Evolutionary conservation across 2,113 vertebrate species (phyloP), one percentile per base, ranked within the genome.

Genomic region (Vulpes lagopus): DNA sequence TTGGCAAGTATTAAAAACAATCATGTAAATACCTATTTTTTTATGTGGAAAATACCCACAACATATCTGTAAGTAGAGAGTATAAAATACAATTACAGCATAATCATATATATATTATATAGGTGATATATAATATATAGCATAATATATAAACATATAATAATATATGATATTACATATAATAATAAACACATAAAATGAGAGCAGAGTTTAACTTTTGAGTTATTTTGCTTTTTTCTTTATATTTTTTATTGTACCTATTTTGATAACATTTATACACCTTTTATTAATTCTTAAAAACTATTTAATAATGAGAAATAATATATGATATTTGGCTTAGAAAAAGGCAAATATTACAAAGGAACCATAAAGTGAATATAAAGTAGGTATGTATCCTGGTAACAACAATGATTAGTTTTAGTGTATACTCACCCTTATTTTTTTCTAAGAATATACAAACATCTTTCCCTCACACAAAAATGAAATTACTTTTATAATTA

Each of bases 391-490:
- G 62, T 19, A 20, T 62, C 5, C 38, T 74, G 20, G 59, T 78
- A 88, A 69, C 22, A 89, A 12, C 20, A 43, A 81, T 71, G 19
- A 69, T 69, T 78, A 62, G 53, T 78, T 43, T 89, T 92, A 51
- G 25, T 82, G 32, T 59, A 14, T 53, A 71, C 53, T 71, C 92
- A 62, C 27, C 79, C 38, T 32, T 14, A 89, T 57, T 83, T 83
- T 82, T 82, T 64, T 15, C 96, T 71, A 84, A 88, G 38, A 83
- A n/a, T 57, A 71, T 62, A 55, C 69, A 82, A 59, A 95, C 49
- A 96, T 78, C 19, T 27, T 27, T 62, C 38, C 27, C 43, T 79
- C 69, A 71, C 43, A 64, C 30, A 73, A 65, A 76, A 86, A 43
- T 43, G n/a, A 89, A 55, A 64, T 64, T 43, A 74, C 20, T 73